A percentile compares a stretch with the other conserved stretches of the same genome.
Conservation (phyloP, 2,888 invertebrate species). For the Polyommatus icarus region DNA sequence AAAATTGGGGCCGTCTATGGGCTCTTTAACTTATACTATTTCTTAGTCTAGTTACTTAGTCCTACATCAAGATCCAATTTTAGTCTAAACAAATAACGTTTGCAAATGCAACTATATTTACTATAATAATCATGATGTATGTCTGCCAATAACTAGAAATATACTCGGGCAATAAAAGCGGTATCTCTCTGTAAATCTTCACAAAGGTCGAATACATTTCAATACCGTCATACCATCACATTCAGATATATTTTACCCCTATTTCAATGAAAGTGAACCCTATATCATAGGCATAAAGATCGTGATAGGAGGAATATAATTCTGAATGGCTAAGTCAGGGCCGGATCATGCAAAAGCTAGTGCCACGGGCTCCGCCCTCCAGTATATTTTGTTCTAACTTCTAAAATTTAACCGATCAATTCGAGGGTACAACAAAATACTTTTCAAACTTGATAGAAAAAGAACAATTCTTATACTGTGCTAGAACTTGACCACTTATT, state of each 20-base stretch:
- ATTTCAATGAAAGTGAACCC: background rate
- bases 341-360: background rate
- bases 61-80: no score
- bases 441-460: background rate
- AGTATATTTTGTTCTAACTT: background rate
- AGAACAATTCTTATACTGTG: no score
- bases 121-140: slow-evolving; percentile 9
- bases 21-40: no score
- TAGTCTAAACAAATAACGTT: no score
- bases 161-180: background rate
- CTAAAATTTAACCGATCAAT: background rate
- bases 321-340: background rate
- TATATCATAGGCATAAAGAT: background rate
- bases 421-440: background rate
- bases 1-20: no score
- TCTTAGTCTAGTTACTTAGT: no score
- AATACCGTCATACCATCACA: slow-evolving; percentile 4
- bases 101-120: no score
- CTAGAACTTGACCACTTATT: no score
- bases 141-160: slow-evolving; percentile 11
- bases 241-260: background rate
- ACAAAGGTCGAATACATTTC: slow-evolving; percentile 13
- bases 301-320: background rate
- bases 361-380: background rate
- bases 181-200: background rate